Evolutionary conservation across 2,888 invertebrate species (phyloP).

Genomic region (Diogma glabrata): DNA sequence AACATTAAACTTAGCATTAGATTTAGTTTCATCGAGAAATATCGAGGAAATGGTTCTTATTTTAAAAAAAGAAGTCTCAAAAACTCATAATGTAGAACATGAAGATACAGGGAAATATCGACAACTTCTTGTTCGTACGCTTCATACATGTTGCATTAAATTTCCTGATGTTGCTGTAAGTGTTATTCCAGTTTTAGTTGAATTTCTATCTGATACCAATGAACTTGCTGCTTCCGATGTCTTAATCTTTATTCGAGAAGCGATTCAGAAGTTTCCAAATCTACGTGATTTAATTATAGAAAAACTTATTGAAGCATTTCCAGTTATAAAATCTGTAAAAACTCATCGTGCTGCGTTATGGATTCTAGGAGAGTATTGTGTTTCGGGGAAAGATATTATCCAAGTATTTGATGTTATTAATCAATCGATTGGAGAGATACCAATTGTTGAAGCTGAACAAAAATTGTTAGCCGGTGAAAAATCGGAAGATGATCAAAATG

Average conservation of each 20-base stretch:
- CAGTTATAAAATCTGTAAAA: conserved; percentile 79
- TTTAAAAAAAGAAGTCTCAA: conserved; percentile 83
- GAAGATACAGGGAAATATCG: conserved; percentile 94
- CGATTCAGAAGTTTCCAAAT: conserved; percentile 84
- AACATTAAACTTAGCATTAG: conserved; percentile 74
- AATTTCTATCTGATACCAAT: conserved; percentile 81
- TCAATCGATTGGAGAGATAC: conserved; percentile 57
- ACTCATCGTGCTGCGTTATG: conserved; percentile 90
- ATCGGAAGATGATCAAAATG: conserved; percentile 37
- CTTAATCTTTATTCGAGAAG: conserved; percentile 86
- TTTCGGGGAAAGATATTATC: conserved; percentile 60
- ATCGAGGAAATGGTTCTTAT: conserved; percentile 92
- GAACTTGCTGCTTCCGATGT: conserved; percentile 90
- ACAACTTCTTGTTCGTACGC: conserved; percentile 85
- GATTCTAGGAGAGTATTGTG: conserved; percentile 95
- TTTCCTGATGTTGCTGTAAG: conserved; percentile 91
- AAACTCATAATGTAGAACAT: conserved; percentile 79
- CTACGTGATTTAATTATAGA: conserved; percentile 73
- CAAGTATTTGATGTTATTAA: conserved; percentile 68
- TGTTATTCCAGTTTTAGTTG: conserved; percentile 89
- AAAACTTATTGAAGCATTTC: conserved; percentile 61
- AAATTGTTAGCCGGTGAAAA: conserved; percentile 63
- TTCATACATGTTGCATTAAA: conserved; percentile 89
- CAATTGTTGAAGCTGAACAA: conserved; percentile 51
- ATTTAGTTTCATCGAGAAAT: conserved; percentile 81